Evolutionary conservation across 2,797 vertebrate genomes (phyloP).

Genomic region (Sebastes hubbsi): DNA sequence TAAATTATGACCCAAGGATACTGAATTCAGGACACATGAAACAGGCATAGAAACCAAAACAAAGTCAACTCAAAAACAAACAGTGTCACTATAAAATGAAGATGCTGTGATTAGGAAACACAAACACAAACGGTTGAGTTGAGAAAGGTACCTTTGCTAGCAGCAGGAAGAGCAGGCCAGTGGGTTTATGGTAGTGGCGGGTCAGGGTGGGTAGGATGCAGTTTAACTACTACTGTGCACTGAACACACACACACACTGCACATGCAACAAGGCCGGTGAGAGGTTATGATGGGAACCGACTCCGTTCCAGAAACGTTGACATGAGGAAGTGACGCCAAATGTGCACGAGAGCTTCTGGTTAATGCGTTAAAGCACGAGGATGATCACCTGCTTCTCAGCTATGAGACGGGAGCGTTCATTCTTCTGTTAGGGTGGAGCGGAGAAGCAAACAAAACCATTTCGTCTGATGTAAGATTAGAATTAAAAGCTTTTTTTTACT

Average conservation of each 20-base stretch:
- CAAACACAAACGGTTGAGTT: constrained; percentile 8
- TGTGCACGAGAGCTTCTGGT: constrained; percentile 6
- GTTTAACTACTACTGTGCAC: constrained; percentile 23
- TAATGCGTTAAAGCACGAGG: constrained; percentile 12
- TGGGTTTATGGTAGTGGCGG: constrained; percentile 25
- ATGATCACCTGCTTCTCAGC: not conserved
- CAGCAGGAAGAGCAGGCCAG: constrained; percentile 39
- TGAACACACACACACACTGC: constrained; percentile 1
- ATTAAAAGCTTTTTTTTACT: too few species aligned
- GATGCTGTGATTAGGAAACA: not conserved
- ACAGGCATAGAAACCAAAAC: not conserved
- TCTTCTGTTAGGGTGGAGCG: not conserved
- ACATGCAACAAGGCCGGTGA: constrained; percentile 40
- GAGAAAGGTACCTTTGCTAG: constrained; percentile 52
- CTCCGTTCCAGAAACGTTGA: not conserved
- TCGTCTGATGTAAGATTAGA: too few species aligned
- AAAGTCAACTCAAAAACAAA: not conserved
- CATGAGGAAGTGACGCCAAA: constrained; percentile 15
- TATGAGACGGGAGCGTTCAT: not conserved
- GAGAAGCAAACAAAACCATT: too few species aligned
- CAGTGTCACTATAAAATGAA: not conserved
- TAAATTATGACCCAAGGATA: not conserved
- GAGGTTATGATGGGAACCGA: not conserved
- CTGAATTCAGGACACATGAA: not conserved
- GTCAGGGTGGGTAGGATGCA: constrained; percentile 37